These are phyloP conservation scores for Lycaon pictus DNA, from an alignment of 2,113 vertebrate genomes.

Conservation along the genomic window DNA sequence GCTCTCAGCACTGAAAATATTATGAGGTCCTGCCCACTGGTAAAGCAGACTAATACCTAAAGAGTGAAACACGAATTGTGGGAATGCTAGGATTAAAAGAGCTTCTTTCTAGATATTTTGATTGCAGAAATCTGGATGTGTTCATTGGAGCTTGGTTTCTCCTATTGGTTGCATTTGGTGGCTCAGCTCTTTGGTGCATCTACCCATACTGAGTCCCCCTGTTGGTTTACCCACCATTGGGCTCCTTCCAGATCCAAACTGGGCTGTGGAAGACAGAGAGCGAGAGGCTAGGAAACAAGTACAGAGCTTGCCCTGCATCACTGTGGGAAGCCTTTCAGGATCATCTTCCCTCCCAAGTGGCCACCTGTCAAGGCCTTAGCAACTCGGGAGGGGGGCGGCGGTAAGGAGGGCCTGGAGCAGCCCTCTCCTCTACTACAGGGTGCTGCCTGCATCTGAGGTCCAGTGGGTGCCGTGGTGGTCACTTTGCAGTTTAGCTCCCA, in stretches of 20 bases:
- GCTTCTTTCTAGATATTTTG: neutral
- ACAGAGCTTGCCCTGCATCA: neutral
- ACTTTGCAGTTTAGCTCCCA: neutral
- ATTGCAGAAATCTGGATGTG: neutral
- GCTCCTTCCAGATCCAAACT: neutral
- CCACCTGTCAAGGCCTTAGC: neutral
- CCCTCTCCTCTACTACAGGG: fast-evolving
- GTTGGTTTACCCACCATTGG: neutral
- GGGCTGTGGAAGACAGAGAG: neutral
- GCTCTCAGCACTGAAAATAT: neutral
- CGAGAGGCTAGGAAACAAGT: neutral
- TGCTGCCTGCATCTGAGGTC: neutral
- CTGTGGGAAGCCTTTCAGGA: neutral
- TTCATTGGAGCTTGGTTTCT: neutral
- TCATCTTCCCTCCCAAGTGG: neutral
- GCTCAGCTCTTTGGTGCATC: neutral
- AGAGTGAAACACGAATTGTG: neutral
- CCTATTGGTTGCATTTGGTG: neutral
- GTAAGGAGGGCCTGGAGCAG: neutral
- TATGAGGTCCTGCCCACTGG: neutral
- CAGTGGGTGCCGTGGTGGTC: fast-evolving
- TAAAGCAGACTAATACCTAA: neutral
- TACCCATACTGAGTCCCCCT: neutral
- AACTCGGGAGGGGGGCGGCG: neutral
- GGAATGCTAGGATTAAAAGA: neutral